Percentiles rank a stretch among this genome's conserved stretches.
phyloP scores from a whole-genome alignment of 2,797 vertebrate species.

The Parauchenoglanis ngamensis region DNA sequence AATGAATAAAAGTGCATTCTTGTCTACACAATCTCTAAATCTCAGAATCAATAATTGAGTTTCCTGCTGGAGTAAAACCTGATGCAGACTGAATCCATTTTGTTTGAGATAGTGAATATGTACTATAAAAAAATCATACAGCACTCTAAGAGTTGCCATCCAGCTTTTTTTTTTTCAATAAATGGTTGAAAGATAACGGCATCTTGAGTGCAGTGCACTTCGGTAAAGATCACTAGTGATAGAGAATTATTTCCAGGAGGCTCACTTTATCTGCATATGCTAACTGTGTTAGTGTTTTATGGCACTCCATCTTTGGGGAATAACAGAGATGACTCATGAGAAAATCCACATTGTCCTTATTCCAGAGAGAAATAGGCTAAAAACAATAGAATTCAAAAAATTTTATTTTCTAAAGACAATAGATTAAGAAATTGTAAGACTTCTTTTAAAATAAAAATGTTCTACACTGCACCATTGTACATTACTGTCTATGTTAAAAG shows the following conservation, averaged over 20 bases:
- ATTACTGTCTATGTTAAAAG: neutral
- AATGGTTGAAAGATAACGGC: neutral
- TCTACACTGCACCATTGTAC: neutral
- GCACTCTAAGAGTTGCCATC: neutral
- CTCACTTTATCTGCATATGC: neutral
- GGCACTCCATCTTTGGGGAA: neutral
- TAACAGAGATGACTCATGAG: neutral
- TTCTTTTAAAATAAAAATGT: neutral
- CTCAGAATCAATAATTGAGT: conserved; percentile 14
- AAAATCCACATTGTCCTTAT: neutral
- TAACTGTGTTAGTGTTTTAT: neutral
- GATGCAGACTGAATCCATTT: conserved; percentile 12
- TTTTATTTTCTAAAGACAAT: no score
- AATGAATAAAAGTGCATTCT: neutral
- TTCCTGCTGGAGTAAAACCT: neutral
- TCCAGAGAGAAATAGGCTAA: neutral
- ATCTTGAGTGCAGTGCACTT: neutral
- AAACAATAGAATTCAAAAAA: neutral
- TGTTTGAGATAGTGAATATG: neutral
- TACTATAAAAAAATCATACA: conserved; percentile 19
- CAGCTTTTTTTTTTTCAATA: neutral
- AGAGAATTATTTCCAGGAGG: neutral
- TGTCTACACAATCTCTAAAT: conserved; percentile 16
- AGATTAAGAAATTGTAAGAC: neutral
- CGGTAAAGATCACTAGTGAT: neutral